phyloP scores from a whole-genome alignment of 53 echinoderm and acorn worm species.

The Holothuria leucospilota region DNA sequence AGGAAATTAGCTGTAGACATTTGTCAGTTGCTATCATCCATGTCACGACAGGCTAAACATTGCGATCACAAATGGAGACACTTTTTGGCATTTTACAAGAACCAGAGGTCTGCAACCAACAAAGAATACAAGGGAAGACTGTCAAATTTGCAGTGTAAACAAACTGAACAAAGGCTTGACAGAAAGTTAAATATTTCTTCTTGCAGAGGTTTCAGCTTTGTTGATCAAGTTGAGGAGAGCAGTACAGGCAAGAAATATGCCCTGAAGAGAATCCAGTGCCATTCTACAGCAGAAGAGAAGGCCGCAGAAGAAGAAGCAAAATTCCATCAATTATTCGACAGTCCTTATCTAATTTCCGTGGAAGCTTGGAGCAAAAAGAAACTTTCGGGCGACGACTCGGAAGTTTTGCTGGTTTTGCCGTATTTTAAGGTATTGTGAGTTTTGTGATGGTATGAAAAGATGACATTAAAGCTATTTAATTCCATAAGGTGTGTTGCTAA shows the following conservation, averaged over 20 bases:
- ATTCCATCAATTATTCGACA: constrained; percentile 74
- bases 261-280: constrained; percentile 89
- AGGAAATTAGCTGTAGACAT: background rate
- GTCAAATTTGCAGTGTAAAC: no score
- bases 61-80: background rate
- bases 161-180: no score
- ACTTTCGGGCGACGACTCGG: constrained; percentile 63
- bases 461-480: background rate
- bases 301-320: constrained; percentile 79
- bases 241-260: constrained; percentile 82
- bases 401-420: constrained; percentile 81
- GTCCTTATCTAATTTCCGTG: constrained; percentile 79
- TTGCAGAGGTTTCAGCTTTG: constrained; percentile 88
- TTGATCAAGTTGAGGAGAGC: constrained; percentile 86
- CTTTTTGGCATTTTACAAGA: background rate
- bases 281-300: constrained; percentile 69
- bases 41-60: background rate
- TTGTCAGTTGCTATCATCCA: no score
- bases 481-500: background rate
- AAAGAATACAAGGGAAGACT: no score
- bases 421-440: constrained; percentile 69
- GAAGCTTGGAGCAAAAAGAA: constrained; percentile 74
- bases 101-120: no score
- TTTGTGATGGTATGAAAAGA: background rate
- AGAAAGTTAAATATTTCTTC: background rate